Conservation (phyloP, 2,888 invertebrate species). For the Thymelicus acteon region DNA sequence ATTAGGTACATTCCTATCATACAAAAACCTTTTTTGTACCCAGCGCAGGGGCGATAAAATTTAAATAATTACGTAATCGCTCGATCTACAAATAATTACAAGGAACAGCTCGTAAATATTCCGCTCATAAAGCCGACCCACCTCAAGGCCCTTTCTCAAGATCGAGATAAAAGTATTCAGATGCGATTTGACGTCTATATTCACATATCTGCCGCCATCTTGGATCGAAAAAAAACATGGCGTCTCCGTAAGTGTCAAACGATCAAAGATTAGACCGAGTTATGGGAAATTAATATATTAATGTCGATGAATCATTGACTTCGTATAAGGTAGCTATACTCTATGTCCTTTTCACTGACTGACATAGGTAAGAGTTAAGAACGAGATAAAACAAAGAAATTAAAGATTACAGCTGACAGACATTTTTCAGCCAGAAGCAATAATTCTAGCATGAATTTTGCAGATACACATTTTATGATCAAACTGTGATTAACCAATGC, state of each 20-base stretch:
- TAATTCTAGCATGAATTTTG: too few relatives aligned
- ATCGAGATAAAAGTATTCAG: slow-evolving; percentile 62
- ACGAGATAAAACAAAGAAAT: too few relatives aligned
- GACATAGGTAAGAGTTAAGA: too few relatives aligned
- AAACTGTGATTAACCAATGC: background rate
- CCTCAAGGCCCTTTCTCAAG: slow-evolving; percentile 49
- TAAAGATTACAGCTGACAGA: too few relatives aligned
- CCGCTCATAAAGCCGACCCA: slow-evolving; percentile 35
- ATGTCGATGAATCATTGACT: slow-evolving; percentile 46
- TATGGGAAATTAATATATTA: slow-evolving; percentile 37
- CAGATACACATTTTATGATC: too few relatives aligned
- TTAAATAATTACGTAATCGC: slow-evolving; percentile 36
- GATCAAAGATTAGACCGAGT: slow-evolving; percentile 52
- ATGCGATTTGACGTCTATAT: slow-evolving; percentile 71
- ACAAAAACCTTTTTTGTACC: slow-evolving; percentile 15
- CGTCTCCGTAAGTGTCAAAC: slow-evolving; percentile 54
- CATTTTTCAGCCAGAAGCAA: too few relatives aligned
- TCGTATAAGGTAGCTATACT: slow-evolving; percentile 5
- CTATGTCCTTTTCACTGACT: too few relatives aligned
- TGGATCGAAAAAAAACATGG: slow-evolving; percentile 52
- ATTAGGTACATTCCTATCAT: slow-evolving; percentile 14
- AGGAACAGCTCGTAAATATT: slow-evolving; percentile 27
- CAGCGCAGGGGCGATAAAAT: slow-evolving; percentile 23
- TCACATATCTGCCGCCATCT: slow-evolving; percentile 69
- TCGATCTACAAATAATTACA: slow-evolving; percentile 37